Percentiles rank a stretch among this genome's conserved stretches.
phyloP scores from a whole-genome alignment of 2,113 vertebrate genomes.

The Cynoglossus semilaevis region DNA sequence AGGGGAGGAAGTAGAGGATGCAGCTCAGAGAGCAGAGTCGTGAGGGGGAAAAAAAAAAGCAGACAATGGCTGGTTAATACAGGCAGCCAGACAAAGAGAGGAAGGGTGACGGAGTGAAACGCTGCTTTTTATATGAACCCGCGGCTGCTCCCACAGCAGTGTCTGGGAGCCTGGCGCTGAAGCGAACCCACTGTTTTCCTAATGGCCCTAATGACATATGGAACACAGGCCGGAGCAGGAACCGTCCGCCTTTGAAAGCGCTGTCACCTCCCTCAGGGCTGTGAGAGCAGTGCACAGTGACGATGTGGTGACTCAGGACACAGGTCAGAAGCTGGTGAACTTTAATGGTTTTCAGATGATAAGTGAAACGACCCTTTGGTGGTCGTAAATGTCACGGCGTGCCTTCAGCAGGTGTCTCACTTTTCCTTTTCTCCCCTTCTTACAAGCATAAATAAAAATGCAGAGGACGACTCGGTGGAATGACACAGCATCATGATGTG shows the following conservation, averaged over 20 bases:
- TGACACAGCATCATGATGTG: conserved; percentile 11
- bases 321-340: conserved; percentile 32
- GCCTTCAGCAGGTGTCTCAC: conserved; percentile 30
- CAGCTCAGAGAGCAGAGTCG: conserved; percentile 31
- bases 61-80: conserved; percentile 55
- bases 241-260: conserved; percentile 53
- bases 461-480: background rate
- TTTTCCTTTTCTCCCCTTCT: background rate
- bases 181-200: conserved; percentile 59
- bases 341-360: conserved; percentile 23
- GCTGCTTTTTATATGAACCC: conserved; percentile 44
- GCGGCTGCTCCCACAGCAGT: conserved; percentile 31
- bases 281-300: conserved; percentile 36
- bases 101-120: conserved; percentile 50
- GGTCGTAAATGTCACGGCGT: conserved; percentile 5
- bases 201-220: conserved; percentile 70
- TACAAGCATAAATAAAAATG: conserved; percentile 2
- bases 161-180: conserved; percentile 40
- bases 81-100: conserved; percentile 46
- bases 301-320: conserved; percentile 21
- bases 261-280: conserved; percentile 68
- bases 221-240: conserved; percentile 61
- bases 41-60: conserved; percentile 18
- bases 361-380: conserved; percentile 11
- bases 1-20: conserved; percentile 52